Conservation (phyloP, 2,113 vertebrate genomes). For the Macquaria ambigua region DNA sequence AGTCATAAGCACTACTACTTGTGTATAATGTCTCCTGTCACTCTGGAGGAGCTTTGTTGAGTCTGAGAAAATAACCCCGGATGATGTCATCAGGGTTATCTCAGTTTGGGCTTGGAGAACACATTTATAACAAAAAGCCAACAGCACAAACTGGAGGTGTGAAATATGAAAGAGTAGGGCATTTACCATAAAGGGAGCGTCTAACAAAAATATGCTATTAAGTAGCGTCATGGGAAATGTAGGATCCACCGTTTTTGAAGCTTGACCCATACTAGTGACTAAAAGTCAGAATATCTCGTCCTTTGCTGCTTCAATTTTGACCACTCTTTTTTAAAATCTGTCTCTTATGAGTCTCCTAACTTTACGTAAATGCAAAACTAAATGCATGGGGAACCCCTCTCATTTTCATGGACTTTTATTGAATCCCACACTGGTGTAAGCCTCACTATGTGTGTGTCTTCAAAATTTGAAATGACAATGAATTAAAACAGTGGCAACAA, state of each 20-base stretch:
- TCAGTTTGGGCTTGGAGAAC: background rate
- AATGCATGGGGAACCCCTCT: background rate
- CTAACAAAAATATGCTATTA: too few relatives aligned
- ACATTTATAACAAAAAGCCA: background rate
- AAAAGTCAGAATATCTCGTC: too few relatives aligned
- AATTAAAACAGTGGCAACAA: background rate
- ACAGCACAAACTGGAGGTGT: too few relatives aligned
- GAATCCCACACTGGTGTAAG: too few relatives aligned
- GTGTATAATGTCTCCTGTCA: background rate
- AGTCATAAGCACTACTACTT: too few relatives aligned
- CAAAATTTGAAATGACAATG: background rate
- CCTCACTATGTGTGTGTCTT: background rate
- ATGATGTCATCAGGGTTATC: background rate
- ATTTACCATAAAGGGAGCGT: too few relatives aligned
- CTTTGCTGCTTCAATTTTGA: too few relatives aligned
- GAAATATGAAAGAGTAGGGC: too few relatives aligned
- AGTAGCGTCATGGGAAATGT: too few relatives aligned
- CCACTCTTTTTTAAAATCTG: background rate
- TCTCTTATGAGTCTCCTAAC: background rate
- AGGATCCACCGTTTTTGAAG: too few relatives aligned
- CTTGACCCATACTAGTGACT: too few relatives aligned
- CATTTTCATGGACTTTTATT: background rate
- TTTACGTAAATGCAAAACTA: background rate
- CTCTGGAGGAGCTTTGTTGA: background rate
- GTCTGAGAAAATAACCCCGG: background rate